Evolutionary conservation across 1,140 invertebrate genomes (phyloP).

Genomic region (Drosophila paulistorum): DNA sequence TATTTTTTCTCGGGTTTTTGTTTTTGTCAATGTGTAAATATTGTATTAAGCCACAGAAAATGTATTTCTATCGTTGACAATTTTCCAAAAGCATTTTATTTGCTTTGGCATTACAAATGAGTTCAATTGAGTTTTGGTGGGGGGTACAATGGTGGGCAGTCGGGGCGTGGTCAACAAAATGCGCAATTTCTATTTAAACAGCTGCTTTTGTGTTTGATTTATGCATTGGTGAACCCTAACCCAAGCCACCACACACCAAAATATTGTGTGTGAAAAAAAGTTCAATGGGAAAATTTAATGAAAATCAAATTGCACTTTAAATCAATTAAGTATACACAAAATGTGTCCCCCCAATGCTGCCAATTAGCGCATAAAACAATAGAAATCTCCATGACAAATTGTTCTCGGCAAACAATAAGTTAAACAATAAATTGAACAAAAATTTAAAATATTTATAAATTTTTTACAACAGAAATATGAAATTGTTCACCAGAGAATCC

Average conservation of each 20-base stretch:
- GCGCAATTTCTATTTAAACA: slow-evolving; percentile 77
- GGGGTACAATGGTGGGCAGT: neutral
- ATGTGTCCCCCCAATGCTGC: slow-evolving; percentile 10
- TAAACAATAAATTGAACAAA: slow-evolving; percentile 35
- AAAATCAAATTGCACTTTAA: slow-evolving; percentile 53
- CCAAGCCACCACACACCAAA: neutral
- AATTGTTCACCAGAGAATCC: neutral
- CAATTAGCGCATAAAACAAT: slow-evolving; percentile 45
- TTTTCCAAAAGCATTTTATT: slow-evolving; percentile 51
- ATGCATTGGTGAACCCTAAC: slow-evolving; percentile 38
- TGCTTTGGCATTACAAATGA: slow-evolving; percentile 61
- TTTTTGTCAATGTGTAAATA: slow-evolving; percentile 65
- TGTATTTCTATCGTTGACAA: slow-evolving; percentile 41
- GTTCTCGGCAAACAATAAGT: slow-evolving; percentile 1
- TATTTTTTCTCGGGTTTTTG: neutral
- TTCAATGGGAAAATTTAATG: neutral
- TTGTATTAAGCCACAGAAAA: slow-evolving; percentile 42
- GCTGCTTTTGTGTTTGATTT: slow-evolving; percentile 48
- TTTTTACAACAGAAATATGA: neutral
- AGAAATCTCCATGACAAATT: slow-evolving; percentile 43
- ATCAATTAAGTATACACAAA: slow-evolving; percentile 47
- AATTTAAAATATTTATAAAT: slow-evolving; percentile 17
- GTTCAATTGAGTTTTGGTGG: slow-evolving; percentile 45
- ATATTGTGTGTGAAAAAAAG: slow-evolving; percentile 1
- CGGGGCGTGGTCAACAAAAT: slow-evolving; percentile 41